A percentile compares a stretch with the other conserved stretches of the same genome.
Conservation (phyloP, 1,140 invertebrate species). For the Mycetomoellerius zeteki region DNA sequence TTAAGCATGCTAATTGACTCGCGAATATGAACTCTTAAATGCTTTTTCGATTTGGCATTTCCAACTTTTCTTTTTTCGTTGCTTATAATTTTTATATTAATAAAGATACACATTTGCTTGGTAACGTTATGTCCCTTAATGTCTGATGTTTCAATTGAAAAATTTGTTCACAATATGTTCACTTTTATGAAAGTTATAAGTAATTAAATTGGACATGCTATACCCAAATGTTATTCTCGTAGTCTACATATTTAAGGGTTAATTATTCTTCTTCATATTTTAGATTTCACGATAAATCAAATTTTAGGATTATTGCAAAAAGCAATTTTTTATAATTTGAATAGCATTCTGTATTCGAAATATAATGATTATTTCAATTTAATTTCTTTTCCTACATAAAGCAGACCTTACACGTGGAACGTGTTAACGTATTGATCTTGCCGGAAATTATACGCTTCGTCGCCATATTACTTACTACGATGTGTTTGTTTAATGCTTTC, state of each 20-base stretch:
- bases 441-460: constrained; percentile 44
- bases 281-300: not conserved
- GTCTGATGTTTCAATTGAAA: too few relatives aligned
- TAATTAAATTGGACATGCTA: too few relatives aligned
- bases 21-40: not conserved
- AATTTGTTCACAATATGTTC: too few relatives aligned
- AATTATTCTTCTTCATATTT: not conserved
- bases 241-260: too few relatives aligned
- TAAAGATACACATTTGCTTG: too few relatives aligned
- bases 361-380: not conserved
- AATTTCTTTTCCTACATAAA: not conserved
- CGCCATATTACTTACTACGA: constrained; percentile 19
- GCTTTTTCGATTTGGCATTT: too few relatives aligned
- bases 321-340: not conserved
- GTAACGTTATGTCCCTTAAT: too few relatives aligned
- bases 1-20: not conserved
- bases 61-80: too few relatives aligned
- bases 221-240: too few relatives aligned
- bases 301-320: constrained; percentile 1
- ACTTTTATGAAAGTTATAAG: too few relatives aligned
- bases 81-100: too few relatives aligned
- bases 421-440: constrained; percentile 39
- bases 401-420: not conserved
- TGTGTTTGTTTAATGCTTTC: constrained; percentile 40
- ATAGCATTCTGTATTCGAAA: not conserved